These are phyloP conservation scores for Mesocricetus auratus DNA, from an alignment of 2,113 vertebrate species.

Conservation along the genomic window DNA sequence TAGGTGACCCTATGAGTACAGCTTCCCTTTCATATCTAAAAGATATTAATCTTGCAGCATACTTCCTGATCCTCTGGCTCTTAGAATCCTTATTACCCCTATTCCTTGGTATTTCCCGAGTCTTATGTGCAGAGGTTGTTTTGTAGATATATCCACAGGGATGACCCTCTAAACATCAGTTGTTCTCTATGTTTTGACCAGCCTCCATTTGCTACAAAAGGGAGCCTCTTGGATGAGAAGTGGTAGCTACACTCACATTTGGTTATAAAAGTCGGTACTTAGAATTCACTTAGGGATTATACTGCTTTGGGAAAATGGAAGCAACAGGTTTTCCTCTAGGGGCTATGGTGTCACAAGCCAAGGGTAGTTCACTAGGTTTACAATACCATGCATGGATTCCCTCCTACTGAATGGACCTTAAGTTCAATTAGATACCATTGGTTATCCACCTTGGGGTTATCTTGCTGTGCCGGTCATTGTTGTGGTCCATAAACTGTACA, in stretches of 20 bases:
- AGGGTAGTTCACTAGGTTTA: neutral
- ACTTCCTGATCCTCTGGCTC: too few relatives aligned
- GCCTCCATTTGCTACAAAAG: neutral
- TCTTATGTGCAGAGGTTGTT: neutral
- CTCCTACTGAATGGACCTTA: neutral
- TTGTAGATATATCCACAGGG: neutral
- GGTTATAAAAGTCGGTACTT: neutral
- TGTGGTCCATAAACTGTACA: neutral
- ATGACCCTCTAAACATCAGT: neutral
- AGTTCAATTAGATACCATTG: neutral
- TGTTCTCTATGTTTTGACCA: neutral
- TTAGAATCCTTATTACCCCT: neutral
- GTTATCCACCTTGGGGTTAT: neutral
- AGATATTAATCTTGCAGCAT: too few relatives aligned
- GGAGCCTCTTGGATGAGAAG: neutral
- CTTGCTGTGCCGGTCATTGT: neutral
- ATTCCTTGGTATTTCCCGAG: neutral
- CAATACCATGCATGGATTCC: neutral
- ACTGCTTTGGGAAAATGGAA: neutral
- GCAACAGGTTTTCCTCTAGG: too few relatives aligned
- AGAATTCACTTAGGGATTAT: neutral
- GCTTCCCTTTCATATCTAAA: neutral
- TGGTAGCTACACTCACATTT: neutral
- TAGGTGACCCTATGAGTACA: neutral
- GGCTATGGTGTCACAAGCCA: neutral